These are phyloP conservation scores for Calliopum simillimum DNA, from an alignment of 2,888 invertebrate species.

Conservation along the genomic window DNA sequence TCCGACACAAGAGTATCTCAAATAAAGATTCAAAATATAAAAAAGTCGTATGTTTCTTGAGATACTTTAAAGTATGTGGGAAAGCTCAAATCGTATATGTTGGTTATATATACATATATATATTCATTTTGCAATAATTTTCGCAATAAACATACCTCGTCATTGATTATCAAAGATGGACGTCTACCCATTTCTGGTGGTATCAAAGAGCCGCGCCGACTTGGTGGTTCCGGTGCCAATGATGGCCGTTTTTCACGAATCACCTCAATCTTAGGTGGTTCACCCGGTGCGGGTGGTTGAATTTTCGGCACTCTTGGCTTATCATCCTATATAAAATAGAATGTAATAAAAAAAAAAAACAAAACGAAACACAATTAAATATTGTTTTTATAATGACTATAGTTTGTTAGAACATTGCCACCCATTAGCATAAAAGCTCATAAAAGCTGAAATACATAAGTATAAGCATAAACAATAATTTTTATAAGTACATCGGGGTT, in stretches of 20 bases:
- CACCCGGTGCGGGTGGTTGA: conserved; percentile 72
- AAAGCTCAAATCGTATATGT: no score
- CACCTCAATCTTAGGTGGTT: conserved; percentile 88
- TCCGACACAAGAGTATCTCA: no score
- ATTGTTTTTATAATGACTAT: no score
- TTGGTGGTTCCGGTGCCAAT: conserved; percentile 75
- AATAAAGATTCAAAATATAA: no score
- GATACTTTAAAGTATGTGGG: no score
- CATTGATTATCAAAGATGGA: conserved; percentile 91
- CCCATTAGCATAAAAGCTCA: no score
- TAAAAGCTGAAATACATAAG: no score
- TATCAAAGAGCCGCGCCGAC: conserved; percentile 87
- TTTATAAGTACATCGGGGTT: no score
- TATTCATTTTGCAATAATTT: background rate
- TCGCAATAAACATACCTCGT: conserved; percentile 79
- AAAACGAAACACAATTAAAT: no score
- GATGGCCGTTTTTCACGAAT: conserved; percentile 88
- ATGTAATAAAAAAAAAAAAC: background rate
- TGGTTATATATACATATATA: background rate
- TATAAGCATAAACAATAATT: no score
- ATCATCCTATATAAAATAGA: conserved; percentile 54
- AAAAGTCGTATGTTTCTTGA: no score
- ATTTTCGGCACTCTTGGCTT: conserved; percentile 75
- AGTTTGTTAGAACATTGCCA: no score
- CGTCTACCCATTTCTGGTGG: conserved; percentile 90